Percentiles rank a stretch among this genome's conserved stretches.
These are phyloP conservation scores for Probaryconus sp. DNA, from an alignment of 1,140 invertebrate genomes.

Conservation along the genomic window DNA sequence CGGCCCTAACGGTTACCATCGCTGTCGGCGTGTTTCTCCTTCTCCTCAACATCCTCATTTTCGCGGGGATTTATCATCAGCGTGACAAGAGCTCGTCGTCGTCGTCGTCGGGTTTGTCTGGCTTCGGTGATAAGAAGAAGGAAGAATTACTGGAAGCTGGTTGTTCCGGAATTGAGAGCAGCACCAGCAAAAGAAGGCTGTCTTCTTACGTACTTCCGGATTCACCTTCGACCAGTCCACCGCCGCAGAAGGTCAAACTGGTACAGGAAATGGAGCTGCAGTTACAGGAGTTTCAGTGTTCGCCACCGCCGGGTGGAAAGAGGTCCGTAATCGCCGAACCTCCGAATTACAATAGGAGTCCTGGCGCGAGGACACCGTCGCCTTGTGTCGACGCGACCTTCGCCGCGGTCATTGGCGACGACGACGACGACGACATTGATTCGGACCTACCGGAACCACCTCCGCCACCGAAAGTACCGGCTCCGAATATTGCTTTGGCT, in stretches of 20 bases:
- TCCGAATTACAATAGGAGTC: conserved; percentile 79
- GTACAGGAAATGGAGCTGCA: conserved; percentile 84
- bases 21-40: conserved; percentile 93
- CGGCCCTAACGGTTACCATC: conserved; percentile 93
- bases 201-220: conserved; percentile 75
- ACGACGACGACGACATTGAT: conserved; percentile 76
- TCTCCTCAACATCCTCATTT: conserved; percentile 94
- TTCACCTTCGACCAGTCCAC: conserved; percentile 77
- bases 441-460: conserved; percentile 82
- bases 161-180: conserved; percentile 80
- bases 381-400: conserved; percentile 78
- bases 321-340: conserved; percentile 72
- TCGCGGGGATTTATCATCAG: conserved; percentile 96
- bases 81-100: conserved; percentile 81
- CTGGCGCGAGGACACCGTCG: conserved; percentile 75
- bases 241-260: conserved; percentile 81
- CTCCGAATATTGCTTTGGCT: conserved; percentile 71
- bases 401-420: conserved; percentile 77
- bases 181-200: conserved; percentile 79
- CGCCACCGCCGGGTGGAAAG: conserved; percentile 78
- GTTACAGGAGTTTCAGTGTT: conserved; percentile 82
- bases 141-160: conserved; percentile 85
- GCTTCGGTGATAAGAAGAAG: conserved; percentile 82
- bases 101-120: conserved; percentile 62
- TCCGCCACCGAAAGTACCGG: conserved; percentile 81